Base-by-base conservation (phyloP, 2,113 vertebrate species). In the Helogale parvula region DNA sequence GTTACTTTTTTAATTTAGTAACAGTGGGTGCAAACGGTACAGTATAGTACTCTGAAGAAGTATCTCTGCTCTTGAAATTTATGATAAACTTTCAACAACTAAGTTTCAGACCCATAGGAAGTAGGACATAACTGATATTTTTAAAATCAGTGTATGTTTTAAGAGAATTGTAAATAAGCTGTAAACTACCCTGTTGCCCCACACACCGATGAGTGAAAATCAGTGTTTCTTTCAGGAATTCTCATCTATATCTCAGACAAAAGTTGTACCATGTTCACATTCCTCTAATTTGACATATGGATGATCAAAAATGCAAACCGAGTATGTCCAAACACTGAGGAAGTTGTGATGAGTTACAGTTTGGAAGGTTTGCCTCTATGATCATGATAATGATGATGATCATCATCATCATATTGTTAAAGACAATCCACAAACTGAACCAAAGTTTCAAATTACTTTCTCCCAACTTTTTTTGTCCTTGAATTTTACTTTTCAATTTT, bases 401-500 rank as follows among this genome's bases (percentile, higher is more conserved):
- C 0, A 16, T 16, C 6, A 47, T 33, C 35, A 54, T 25, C 15
- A 47, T 45, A 54, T 54, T 54, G 23, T 47, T 47, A 65, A 7
- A 72, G 41, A 50, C 92, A 90, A 88, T 41, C 6, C 29, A 47
- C 7, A 85, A 92, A 25, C 38, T 88, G 31, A 72, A 93, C 31
- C 74, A 65, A 90, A 57, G 50, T 88, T 96, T 93, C 57, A 69
- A 74, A 77, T 79, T 79, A 65, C 1, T 82, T 84, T 87, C 16
- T 86, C 52, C 41, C 21, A 83, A 63, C 21, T 74, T 63, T 93
- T 83, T 27, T 7, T n/a, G 21, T 66, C 13, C 69, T 91, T 86
- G 35, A 94, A 72, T 92, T 93, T 94, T 92, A 45, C 16, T 52
- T 85, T 93, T 68, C 0, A 6, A 91, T 86, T 88, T 96, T 83